phyloP scores from a whole-genome alignment of 1,140 invertebrate species.

The Camponotus pennsylvanicus region DNA sequence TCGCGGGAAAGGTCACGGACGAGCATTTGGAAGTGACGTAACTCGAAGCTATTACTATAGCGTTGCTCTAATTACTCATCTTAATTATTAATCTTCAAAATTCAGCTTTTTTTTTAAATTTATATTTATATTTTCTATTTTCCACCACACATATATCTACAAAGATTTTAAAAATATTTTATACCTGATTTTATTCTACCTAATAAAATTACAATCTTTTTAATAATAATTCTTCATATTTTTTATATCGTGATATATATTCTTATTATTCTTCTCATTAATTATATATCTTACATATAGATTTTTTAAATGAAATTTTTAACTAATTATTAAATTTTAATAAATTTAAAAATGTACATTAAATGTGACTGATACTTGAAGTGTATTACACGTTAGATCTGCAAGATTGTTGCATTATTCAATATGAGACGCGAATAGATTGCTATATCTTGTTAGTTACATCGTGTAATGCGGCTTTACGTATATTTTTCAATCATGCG shows the following conservation, averaged over 20 bases:
- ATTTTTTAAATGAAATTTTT: not conserved
- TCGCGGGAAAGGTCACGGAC: constrained; percentile 29
- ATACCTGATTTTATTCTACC: too few relatives aligned
- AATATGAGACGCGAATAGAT: constrained; percentile 1
- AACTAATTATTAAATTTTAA: too few relatives aligned
- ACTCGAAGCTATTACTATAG: constrained; percentile 5
- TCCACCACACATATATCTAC: not conserved
- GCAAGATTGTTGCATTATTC: not conserved
- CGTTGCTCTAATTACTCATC: not conserved
- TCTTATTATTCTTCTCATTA: not conserved
- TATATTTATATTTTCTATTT: not conserved
- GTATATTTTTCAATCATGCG: not conserved
- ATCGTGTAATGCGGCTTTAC: not conserved
- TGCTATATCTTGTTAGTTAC: constrained; percentile 37
- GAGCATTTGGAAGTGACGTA: constrained; percentile 21
- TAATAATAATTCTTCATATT: too few relatives aligned
- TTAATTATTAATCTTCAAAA: constrained; percentile 2
- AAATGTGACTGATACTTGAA: not conserved
- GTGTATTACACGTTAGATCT: not conserved
- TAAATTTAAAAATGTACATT: not conserved
- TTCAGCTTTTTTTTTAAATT: not conserved
- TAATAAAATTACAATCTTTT: too few relatives aligned
- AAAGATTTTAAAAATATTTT: not conserved
- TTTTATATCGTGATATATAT: not conserved
- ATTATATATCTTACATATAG: not conserved